Base-by-base conservation (phyloP, 2,888 invertebrate genomes). In the Micoletzkya japonica region DNA sequence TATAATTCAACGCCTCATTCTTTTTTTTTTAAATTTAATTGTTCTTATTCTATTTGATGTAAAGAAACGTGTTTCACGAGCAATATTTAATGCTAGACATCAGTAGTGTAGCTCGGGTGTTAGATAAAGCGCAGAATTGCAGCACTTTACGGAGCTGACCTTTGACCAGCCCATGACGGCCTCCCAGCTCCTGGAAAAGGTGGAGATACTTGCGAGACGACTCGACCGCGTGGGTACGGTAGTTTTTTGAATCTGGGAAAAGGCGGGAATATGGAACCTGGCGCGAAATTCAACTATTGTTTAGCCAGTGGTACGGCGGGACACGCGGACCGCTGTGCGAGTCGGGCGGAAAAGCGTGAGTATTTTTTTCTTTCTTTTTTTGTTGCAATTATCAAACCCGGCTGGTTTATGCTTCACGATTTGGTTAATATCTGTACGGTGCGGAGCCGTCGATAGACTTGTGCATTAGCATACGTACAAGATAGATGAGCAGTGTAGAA, bases 111-210 rank as follows among this genome's bases (percentile, higher is more conserved):
- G 63, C 56, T n/a, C n/a, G n/a, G n/a, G n/a, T n/a, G n/a, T n/a
- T n/a, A n/a, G n/a, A n/a, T n/a, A n/a, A n/a, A n/a, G n/a, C n/a
- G n/a, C n/a, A n/a, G n/a, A n/a, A n/a, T n/a, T n/a, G n/a, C n/a
- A 10, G 3, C 30, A 66, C 54, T 54, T 66, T 32, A 50, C 57
- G 34, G 69, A 73, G 24, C 39, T 73, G 30, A 73, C 73, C 17
- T 73, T 73, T 50, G 73, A 73, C 44, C 26, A 44, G n/a, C 67
- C 73, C 36, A 71, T 73, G 71, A 71, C 71, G 4, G 71, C 70
- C 30, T 70, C 73, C 3, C 73, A 73, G 52, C 60, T 73, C 14
- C 60, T 73, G 28, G 7, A 64, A 32, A 73, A 73, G 58, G 70
- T 73, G 30, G 70, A 71, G n/a, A 63, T 57, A 28, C 61, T 73